Evolutionary conservation across 2,888 invertebrate genomes (phyloP), one percentile per base, ranked within the genome.

Genomic region (Xanthia icteritia): DNA sequence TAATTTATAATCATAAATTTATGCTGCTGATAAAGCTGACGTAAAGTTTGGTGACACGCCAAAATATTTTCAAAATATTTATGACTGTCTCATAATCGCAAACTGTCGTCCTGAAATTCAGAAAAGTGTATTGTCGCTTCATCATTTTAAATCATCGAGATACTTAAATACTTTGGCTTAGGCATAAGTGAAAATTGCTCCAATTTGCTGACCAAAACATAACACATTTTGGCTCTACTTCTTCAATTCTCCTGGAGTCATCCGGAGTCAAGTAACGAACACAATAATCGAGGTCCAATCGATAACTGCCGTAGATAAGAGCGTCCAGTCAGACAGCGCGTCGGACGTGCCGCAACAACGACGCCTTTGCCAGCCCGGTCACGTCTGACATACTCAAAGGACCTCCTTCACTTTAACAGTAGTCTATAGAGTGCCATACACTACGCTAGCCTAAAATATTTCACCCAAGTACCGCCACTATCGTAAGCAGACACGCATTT

Each of bases 321-420:
- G 60, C 15, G 71, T 71, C 71, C 63, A 73, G 81, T 65, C 78
- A 89, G 90, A 90, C 90, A 82, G 89, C 77, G 73, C 75, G 88
- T 78, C 89, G 78, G 77, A 88, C 88, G 87, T 89, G 88, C 65
- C 72, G 61, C 66, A 69, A 90, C 90, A 90, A 91, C 88, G 88
- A 27, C 80, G 88, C 86, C 92, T 92, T 93, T 91, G 80, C 91
- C 85, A 93, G 88, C 92, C 89, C 79, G 88, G 90, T 95, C 95
- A 95, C 95, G 95, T 95, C 88, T 93, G 94, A 94, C 95, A 95
- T 89, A 94, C 92, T 94, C 88, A 91, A 91, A 91, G 91, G 89
- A 90, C 91, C 91, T 92, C 92, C 88, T 93, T 92, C 88, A 91
- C 89, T 85, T 83, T 85, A 88, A 90, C 90, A 90, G 89, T 80